Evolutionary conservation across 2,113 vertebrate species (phyloP), one percentile per base, ranked within the genome.

Genomic region (Anthoscopus minutus): DNA sequence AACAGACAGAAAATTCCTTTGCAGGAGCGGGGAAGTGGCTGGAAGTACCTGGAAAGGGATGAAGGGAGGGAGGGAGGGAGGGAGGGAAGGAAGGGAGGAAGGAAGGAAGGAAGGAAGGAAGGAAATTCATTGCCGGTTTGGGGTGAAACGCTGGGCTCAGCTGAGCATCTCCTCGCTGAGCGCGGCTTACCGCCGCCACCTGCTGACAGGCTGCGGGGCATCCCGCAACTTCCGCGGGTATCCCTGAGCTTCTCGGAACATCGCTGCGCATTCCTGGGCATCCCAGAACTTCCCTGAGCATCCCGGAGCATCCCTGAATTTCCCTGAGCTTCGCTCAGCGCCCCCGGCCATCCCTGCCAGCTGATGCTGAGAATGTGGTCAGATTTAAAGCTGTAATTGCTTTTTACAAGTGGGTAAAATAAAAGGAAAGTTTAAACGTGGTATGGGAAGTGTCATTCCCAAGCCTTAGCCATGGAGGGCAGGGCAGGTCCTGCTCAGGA

Each of bases 371-470:
- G 15, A 37, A 13, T 9, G 57, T 6, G 35, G 9, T 31, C 53
- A 8, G 42, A n/a, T 11, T 27, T 24, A 11, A 86, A 54, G 50
- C 3, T 37, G 56, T 9, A 23, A 64, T 37, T 82, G 11, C 1
- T 0, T 45, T 77, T 50, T 37, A 21, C 33, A n/a, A 18, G 14
- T 9, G 44, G 58, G 21, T 19, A 47, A 58, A 77, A 50, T 17
- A 21, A 72, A 85, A n/a, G 21, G 37, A 6, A 5, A 47, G 35
- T 13, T 19, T 13, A 20, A 77, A 40, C 4, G 24, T 40, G 58
- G 0, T 0, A 8, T 3, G 17, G 70, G 30, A 47, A n/a, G 10
- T 4, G 31, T 9, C 24, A 22, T 24, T 76, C 17, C 23, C n/a
- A 5, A 37, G 78, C 21, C 15, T 24, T 2, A 7, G 47, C 22